Percentiles rank a stretch among this genome's conserved stretches.
phyloP scores from a whole-genome alignment of 2,113 vertebrate genomes.

The Oreochromis aureus region DNA sequence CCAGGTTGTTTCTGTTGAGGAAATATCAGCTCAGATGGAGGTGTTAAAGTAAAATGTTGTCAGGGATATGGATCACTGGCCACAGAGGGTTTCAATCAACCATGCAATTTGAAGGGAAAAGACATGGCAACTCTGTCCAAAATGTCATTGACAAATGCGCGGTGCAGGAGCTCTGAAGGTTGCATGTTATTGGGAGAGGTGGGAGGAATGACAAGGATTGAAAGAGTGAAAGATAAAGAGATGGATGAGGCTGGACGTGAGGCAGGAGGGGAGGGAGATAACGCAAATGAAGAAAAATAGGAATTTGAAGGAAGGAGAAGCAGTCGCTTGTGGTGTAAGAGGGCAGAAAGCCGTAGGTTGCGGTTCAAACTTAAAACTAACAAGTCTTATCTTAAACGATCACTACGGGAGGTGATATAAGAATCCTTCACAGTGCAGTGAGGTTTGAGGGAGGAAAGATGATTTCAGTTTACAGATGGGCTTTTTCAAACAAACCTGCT shows the following conservation, averaged over 20 bases:
- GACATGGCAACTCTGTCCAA: slow-evolving; percentile 6
- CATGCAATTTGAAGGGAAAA: background rate
- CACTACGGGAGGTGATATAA: background rate
- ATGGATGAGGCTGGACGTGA: slow-evolving; percentile 3
- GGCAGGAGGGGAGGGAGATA: slow-evolving; percentile 2
- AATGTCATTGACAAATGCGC: slow-evolving; percentile 42
- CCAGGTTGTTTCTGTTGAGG: background rate
- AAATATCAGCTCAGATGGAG: slow-evolving; percentile 7
- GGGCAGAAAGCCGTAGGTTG: background rate
- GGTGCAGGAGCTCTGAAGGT: background rate
- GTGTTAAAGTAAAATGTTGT: slow-evolving; percentile 24
- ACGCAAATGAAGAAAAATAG: slow-evolving; percentile 34
- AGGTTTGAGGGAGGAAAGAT: background rate
- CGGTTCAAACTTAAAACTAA: background rate
- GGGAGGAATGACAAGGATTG: slow-evolving; percentile 28
- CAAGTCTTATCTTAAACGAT: slow-evolving; percentile 11
- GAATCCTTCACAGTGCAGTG: background rate
- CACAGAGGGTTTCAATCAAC: slow-evolving; percentile 41
- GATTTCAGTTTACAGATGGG: slow-evolving; percentile 32
- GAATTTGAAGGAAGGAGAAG: background rate
- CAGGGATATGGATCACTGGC: slow-evolving; percentile 33
- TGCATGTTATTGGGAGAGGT: slow-evolving; percentile 23
- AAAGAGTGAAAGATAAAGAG: slow-evolving; percentile 34
- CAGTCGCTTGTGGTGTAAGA: background rate
- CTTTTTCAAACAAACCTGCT: background rate